Evolutionary conservation across 2,113 vertebrate genomes (phyloP).

Genomic region (Syrmaticus mikado): DNA sequence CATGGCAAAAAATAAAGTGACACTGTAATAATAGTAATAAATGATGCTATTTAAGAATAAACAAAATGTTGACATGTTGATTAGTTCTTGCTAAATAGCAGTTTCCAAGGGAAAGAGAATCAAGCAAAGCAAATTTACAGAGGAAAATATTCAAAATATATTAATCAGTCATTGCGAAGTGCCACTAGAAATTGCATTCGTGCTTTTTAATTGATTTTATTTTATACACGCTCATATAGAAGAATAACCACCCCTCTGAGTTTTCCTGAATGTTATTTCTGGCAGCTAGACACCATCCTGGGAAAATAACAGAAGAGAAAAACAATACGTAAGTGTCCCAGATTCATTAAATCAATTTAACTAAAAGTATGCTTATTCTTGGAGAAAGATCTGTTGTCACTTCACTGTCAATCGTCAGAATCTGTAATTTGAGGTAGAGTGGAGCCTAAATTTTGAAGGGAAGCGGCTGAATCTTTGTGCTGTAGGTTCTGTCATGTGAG

Average conservation of each 20-base stretch:
- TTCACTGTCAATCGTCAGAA: neutral
- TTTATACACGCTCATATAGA: neutral
- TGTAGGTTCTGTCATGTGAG: neutral
- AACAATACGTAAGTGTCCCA: neutral
- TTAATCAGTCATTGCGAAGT: constrained; percentile 29
- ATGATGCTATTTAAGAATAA: constrained; percentile 30
- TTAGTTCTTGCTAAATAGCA: constrained; percentile 49
- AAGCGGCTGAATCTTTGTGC: neutral
- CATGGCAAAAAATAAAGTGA: constrained; percentile 2
- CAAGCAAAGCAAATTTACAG: constrained; percentile 3
- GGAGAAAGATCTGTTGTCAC: neutral
- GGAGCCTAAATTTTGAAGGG: fast-evolving
- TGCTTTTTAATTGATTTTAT: constrained; percentile 38
- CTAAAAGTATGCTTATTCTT: neutral
- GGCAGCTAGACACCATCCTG: neutral
- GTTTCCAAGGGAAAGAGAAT: constrained; percentile 34
- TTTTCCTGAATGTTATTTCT: neutral
- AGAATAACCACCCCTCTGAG: neutral
- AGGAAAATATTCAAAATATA: constrained; percentile 35
- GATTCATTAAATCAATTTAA: constrained; percentile 5
- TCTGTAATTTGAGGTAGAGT: neutral
- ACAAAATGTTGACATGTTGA: constrained; percentile 50
- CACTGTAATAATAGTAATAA: neutral
- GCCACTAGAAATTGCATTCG: constrained; percentile 29
- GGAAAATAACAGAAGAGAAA: constrained; percentile 3